Evolutionary conservation across 2,797 vertebrate species (phyloP), one percentile per base, ranked within the genome.

Genomic region (Rhinoraja longicauda): DNA sequence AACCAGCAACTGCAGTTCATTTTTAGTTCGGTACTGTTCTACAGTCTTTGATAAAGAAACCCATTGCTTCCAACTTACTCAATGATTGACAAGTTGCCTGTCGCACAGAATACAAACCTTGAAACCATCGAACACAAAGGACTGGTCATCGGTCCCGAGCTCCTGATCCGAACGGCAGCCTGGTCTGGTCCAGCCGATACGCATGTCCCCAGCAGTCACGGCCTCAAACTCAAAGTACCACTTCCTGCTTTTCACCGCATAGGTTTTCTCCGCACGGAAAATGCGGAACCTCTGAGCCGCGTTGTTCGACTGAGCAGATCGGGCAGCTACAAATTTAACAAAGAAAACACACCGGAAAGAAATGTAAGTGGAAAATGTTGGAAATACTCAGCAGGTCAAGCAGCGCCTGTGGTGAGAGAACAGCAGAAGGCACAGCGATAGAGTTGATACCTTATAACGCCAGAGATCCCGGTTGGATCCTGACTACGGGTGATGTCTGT

Each of bases 141-240:
- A 98, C 93, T 97, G 97, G 90, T 99, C 98, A 93, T 99, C 98
- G 0, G 98, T 97, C 62, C 98, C 98, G 91, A 99, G 96, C 82
- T 99, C 98, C 94, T 97, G 97, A 94, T 99, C 98, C 0, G 98
- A 98, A 1, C 97, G 96, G 94, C 98, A 99, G 12, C 97, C 98
- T 0, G 98, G 98, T 36, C 97, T 96, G 93, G 98, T 97, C 98
- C 98, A 99, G 45, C 98, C 98, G 64, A 99, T 98, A 86, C 98
- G 96, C 97, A 99, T 98, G 95, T 99, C 98, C 67, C 98, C 98
- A 1, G 97, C 96, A 29, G 98, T 98, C 93, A 98, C 95, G 0
- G 97, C 97, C 95, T 99, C 98, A 84, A 99, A 97, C 94, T 99
- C 98, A 93, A 99, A 99, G 94, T 99, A 99, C 98, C 98, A 99